These are phyloP conservation scores for Eptesicus fuscus DNA, from an alignment of 2,113 vertebrate genomes.

Conservation along the genomic window DNA sequence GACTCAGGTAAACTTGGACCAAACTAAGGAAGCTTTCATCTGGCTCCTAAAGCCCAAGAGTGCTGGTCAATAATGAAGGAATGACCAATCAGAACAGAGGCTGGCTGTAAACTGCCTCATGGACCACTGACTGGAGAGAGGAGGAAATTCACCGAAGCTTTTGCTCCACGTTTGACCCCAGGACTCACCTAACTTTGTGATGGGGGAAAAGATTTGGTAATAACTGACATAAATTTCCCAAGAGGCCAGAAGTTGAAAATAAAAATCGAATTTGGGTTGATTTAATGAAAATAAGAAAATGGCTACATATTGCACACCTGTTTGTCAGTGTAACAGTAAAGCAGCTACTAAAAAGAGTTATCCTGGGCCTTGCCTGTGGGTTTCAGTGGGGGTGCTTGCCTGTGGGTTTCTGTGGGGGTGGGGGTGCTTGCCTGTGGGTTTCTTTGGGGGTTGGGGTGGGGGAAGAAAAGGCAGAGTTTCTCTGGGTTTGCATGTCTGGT, in stretches of 20 bases:
- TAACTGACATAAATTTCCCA: neutral
- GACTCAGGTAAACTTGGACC: neutral
- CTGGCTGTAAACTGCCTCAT: neutral
- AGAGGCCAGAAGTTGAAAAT: neutral
- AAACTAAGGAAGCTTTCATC: neutral
- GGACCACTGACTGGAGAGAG: neutral
- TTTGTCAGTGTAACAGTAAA: neutral
- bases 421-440: neutral
- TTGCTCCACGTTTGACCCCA: neutral
- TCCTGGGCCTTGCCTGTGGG: neutral
- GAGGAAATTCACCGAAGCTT: neutral
- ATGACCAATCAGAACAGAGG: neutral
- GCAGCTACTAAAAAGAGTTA: neutral
- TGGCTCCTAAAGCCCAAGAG: neutral
- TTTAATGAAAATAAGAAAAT: slow-evolving; percentile 22
- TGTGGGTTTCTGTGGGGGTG: neutral
- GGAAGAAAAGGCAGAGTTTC: neutral
- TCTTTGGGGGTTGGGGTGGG: neutral
- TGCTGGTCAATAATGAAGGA: neutral
- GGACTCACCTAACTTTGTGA: neutral
- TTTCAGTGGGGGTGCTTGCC: neutral
- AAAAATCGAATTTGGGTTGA: slow-evolving; percentile 30
- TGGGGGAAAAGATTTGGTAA: neutral
- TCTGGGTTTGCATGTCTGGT: neutral
- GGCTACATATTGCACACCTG: neutral